Evolutionary conservation across 2,797 vertebrate genomes (phyloP).

Genomic region (Microctenopoma lineatum): DNA sequence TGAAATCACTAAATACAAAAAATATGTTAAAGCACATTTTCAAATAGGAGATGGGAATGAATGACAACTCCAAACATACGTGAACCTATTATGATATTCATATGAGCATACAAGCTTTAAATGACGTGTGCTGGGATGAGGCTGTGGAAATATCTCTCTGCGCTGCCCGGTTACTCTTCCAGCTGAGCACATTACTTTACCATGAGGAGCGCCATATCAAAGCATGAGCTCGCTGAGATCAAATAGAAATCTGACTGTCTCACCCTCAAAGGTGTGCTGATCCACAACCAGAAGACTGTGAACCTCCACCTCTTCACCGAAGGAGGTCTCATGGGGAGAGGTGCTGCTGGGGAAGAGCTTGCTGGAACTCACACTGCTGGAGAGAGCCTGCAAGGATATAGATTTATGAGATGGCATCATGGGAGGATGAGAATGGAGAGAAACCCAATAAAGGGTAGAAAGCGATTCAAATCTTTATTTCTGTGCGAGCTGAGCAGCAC

Average conservation of each 20-base stretch:
- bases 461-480: conserved; percentile 37
- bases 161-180: conserved; percentile 11
- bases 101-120: background rate
- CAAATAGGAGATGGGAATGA: background rate
- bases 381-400: conserved; percentile 87
- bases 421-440: conserved; percentile 21
- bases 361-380: conserved; percentile 97
- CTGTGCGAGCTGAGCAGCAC: conserved; percentile 17
- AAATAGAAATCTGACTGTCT: conserved; percentile 48
- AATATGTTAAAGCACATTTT: background rate
- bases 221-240: conserved; percentile 29
- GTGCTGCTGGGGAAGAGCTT: conserved; percentile 99
- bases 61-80: background rate
- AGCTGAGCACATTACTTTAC: conserved; percentile 22
- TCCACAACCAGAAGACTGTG: conserved; percentile 98
- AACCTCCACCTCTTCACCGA: conserved; percentile 97
- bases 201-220: conserved; percentile 19
- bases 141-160: background rate
- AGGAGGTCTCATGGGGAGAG: conserved; percentile 95
- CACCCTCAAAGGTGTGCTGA: conserved; percentile 99
- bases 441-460: conserved; percentile 22
- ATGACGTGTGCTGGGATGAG: background rate
- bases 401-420: conserved; percentile 36
- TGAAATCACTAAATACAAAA: background rate
- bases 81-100: background rate